Evolutionary conservation across 2,888 invertebrate genomes (phyloP).

Genomic region (Coenonympha glycerion): DNA sequence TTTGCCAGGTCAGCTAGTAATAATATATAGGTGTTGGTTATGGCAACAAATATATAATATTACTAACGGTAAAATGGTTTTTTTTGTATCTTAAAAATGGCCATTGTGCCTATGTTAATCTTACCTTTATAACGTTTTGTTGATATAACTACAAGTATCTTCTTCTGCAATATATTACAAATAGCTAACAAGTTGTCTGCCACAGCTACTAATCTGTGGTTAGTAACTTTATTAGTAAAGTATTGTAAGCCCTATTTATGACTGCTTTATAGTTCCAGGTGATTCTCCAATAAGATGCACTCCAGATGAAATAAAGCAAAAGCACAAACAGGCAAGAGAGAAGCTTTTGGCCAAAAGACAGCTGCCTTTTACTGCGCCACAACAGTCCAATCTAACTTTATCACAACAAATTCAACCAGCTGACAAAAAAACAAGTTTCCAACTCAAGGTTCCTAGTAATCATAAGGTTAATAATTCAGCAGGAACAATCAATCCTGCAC

Average conservation of each 20-base stretch:
- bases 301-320: conserved; percentile 78
- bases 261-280: conserved; percentile 28
- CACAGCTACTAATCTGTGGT: no score
- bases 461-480: conserved; percentile 21
- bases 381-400: conserved; percentile 33
- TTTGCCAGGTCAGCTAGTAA: no score
- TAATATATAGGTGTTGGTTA: no score
- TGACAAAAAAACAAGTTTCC: conserved; percentile 42
- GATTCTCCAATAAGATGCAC: conserved; percentile 70
- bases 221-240: not conserved
- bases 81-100: no score
- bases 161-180: no score
- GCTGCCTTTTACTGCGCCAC: conserved; percentile 56
- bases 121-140: no score
- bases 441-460: conserved; percentile 43
- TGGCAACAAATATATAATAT: no score
- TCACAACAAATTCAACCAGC: conserved; percentile 21
- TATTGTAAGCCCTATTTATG: not conserved
- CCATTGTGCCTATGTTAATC: no score
- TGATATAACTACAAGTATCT: no score
- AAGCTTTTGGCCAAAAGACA: conserved; percentile 73
- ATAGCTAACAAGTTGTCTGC: no score
- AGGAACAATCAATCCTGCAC: conserved; percentile 23
- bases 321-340: conserved; percentile 76
- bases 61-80: no score